phyloP scores from a whole-genome alignment of 2,113 vertebrate species.

The Casuarius casuarius region DNA sequence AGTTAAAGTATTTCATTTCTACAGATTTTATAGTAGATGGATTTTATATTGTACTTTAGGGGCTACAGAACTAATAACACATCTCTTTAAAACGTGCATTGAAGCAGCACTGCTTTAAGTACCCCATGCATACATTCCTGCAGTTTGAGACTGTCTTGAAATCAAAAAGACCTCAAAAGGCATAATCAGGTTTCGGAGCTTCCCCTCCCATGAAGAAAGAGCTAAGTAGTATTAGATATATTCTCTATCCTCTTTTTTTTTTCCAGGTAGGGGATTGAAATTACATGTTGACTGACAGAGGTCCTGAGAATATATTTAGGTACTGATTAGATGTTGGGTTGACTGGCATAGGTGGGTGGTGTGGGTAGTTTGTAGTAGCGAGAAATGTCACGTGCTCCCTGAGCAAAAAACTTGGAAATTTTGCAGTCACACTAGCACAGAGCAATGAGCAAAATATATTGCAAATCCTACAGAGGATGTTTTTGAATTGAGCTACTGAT shows the following conservation, averaged over 20 bases:
- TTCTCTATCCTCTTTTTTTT: accelerated
- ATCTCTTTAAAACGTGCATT: neutral
- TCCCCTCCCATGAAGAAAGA: neutral
- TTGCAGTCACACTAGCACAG: too few species aligned
- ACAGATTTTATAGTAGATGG: slow-evolving; percentile 11
- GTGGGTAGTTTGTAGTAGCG: neutral
- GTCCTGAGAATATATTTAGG: too few species aligned
- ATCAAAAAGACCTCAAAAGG: neutral
- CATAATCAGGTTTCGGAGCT: neutral
- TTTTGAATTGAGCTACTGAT: too few species aligned
- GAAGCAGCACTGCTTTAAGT: neutral
- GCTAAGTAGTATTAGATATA: accelerated
- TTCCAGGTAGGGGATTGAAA: neutral
- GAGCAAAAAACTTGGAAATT: neutral
- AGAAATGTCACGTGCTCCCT: neutral
- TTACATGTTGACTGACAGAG: neutral
- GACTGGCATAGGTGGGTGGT: neutral
- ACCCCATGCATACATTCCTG: neutral
- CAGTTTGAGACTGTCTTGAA: neutral
- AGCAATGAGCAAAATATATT: neutral
- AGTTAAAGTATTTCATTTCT: slow-evolving; percentile 40
- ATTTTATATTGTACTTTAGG: slow-evolving; percentile 12
- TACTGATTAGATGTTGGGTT: too few species aligned
- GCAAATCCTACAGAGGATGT: too few species aligned
- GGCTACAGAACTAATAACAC: neutral